phyloP scores from a whole-genome alignment of 2,797 vertebrate species.

The Heteromormyrus szaboi region DNA sequence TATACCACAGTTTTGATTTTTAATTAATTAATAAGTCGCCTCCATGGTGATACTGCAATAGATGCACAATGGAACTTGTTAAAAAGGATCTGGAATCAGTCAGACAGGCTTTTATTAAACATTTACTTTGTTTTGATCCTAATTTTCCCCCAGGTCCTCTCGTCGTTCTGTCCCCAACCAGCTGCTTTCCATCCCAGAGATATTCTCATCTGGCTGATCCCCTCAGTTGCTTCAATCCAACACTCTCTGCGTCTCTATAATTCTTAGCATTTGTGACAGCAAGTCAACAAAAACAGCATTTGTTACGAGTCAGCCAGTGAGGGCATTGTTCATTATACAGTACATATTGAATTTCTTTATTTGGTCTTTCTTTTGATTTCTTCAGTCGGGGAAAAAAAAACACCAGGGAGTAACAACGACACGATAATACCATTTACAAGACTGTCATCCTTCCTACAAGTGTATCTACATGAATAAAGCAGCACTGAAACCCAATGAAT shows the following conservation, averaged over 20 bases:
- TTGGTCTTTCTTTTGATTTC: neutral
- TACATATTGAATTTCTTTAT: slow-evolving; percentile 8
- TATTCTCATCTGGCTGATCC: neutral
- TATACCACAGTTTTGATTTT: neutral
- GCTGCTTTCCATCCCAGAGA: neutral
- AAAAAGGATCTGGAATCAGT: neutral
- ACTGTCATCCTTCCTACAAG: neutral
- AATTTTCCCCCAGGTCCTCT: slow-evolving; percentile 8
- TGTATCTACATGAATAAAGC: neutral
- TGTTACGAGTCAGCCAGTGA: neutral
- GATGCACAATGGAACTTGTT: neutral
- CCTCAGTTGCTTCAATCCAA: neutral
- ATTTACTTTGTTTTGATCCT: slow-evolving; percentile 5
- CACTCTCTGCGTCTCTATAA: slow-evolving; percentile 7
- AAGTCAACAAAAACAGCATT: slow-evolving; percentile 12
- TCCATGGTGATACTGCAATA: neutral
- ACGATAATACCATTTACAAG: slow-evolving; percentile 2
- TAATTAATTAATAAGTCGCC: neutral
- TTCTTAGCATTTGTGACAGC: slow-evolving; percentile 17
- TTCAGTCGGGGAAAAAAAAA: neutral
- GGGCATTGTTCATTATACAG: neutral
- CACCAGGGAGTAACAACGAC: neutral
- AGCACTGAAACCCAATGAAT: neutral
- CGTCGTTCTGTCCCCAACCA: neutral
- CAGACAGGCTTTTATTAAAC: slow-evolving; percentile 9